Percentiles rank a stretch among this genome's conserved stretches.
phyloP scores from a whole-genome alignment of 1,140 invertebrate genomes.

The Mercenaria mercenaria region DNA sequence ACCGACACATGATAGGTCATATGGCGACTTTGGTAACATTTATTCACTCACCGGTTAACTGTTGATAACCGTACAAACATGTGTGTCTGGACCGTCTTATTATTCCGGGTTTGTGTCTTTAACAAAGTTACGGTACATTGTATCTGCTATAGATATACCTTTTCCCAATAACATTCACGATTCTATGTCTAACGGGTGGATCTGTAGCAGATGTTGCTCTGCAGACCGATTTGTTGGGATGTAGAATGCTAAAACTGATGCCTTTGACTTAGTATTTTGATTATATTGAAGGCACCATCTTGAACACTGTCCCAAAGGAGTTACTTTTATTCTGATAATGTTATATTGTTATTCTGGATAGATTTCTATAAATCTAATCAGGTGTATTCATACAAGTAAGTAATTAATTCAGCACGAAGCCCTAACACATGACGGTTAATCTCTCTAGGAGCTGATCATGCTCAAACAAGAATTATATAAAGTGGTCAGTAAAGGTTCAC shows the following conservation, averaged over 20 bases:
- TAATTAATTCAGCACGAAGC: too few relatives aligned
- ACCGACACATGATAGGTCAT: too few relatives aligned
- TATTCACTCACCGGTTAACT: constrained; percentile 10
- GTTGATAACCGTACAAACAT: constrained; percentile 11
- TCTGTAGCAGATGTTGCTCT: constrained; percentile 53
- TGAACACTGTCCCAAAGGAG: constrained; percentile 48
- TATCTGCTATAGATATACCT: constrained; percentile 16
- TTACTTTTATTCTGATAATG: constrained; percentile 27
- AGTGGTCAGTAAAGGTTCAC: too few relatives aligned
- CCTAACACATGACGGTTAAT: too few relatives aligned
- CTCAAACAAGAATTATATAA: too few relatives aligned
- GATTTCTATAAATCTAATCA: too few relatives aligned
- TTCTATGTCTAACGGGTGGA: constrained; percentile 16
- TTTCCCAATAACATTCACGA: neutral
- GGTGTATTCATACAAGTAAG: too few relatives aligned
- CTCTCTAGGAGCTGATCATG: too few relatives aligned
- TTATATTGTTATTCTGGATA: too few relatives aligned
- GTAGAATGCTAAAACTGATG: constrained; percentile 31
- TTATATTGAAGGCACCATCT: constrained; percentile 23
- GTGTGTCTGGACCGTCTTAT: neutral
- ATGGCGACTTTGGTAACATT: too few relatives aligned
- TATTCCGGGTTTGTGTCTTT: neutral
- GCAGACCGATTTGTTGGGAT: constrained; percentile 14
- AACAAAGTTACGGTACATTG: neutral
- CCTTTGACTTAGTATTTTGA: constrained; percentile 40